Conservation (phyloP, 2,113 vertebrate genomes). For the Rhea americana region DNA sequence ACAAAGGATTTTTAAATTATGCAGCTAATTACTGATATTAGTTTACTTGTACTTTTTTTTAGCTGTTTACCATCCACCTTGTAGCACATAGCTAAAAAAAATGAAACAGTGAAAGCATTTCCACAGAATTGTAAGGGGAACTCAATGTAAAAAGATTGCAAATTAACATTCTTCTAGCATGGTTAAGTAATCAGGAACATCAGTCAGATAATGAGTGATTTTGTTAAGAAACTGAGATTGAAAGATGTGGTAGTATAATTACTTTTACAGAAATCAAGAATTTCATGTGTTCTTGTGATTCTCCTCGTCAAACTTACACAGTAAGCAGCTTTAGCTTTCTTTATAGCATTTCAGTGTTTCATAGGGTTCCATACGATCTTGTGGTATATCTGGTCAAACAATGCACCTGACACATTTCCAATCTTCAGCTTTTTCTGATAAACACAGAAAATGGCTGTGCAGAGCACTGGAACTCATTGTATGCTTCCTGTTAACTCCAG, state of each 20-base stretch:
- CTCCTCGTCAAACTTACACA: neutral
- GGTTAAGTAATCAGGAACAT: constrained; percentile 39
- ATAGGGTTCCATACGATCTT: constrained; percentile 35
- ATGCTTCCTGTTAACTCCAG: constrained; percentile 10
- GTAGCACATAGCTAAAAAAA: neutral
- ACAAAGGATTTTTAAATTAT: neutral
- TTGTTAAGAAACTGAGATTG: constrained; percentile 23
- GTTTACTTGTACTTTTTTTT: neutral
- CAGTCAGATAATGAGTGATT: constrained; percentile 46
- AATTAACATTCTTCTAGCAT: constrained; percentile 19
- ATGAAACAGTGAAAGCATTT: constrained; percentile 17
- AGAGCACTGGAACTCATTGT: neutral
- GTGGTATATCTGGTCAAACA: constrained; percentile 55
- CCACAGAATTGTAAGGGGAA: constrained; percentile 4
- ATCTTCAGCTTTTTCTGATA: neutral
- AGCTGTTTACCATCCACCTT: neutral
- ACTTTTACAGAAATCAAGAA: constrained; percentile 27
- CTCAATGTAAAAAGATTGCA: neutral
- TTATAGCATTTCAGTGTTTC: constrained; percentile 17
- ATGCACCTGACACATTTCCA: constrained; percentile 26
- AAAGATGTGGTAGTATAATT: neutral
- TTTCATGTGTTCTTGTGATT: constrained; percentile 2
- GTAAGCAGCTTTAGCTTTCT: constrained; percentile 41
- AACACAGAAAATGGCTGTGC: constrained; percentile 37
- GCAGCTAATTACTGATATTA: neutral